phyloP scores from a whole-genome alignment of 1,140 invertebrate species.

The Anastrepha obliqua region DNA sequence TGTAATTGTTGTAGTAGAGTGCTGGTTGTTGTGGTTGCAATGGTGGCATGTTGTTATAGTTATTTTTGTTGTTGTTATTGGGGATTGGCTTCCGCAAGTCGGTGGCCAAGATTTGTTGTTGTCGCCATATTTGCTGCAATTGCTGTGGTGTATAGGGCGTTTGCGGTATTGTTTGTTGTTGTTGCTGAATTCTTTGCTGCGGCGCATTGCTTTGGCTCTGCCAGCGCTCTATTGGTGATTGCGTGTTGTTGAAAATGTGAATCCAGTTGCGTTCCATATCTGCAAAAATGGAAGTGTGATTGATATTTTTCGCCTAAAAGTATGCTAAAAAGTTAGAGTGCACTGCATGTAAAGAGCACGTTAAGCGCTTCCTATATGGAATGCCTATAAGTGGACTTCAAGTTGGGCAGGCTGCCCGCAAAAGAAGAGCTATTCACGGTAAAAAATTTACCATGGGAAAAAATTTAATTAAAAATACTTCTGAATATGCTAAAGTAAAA shows the following conservation, averaged over 20 bases:
- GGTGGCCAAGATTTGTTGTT: slow-evolving; percentile 1
- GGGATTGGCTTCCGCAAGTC: slow-evolving; percentile 7
- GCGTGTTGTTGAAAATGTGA: not conserved
- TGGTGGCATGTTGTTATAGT: slow-evolving; percentile 57
- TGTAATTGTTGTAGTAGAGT: slow-evolving; percentile 53
- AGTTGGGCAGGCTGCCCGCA: not conserved
- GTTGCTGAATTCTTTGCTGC: not conserved
- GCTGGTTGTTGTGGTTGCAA: slow-evolving; percentile 20
- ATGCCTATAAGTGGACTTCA: not conserved
- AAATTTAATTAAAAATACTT: too few species aligned
- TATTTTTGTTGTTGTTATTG: slow-evolving; percentile 61
- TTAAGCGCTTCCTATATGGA: not conserved
- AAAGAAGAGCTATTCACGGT: too few species aligned
- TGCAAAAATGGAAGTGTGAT: not conserved
- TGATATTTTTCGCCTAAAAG: not conserved
- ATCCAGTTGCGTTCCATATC: not conserved
- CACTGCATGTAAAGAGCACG: not conserved
- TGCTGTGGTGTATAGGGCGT: not conserved
- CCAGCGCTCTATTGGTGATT: not conserved
- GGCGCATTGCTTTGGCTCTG: not conserved
- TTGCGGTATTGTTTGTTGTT: not conserved
- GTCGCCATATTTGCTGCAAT: not conserved
- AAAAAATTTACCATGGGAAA: too few species aligned
- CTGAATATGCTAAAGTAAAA: too few species aligned
- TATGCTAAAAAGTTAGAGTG: not conserved